These are phyloP conservation scores for Colinus virginianus DNA, from an alignment of 2,113 vertebrate genomes.

Conservation along the genomic window DNA sequence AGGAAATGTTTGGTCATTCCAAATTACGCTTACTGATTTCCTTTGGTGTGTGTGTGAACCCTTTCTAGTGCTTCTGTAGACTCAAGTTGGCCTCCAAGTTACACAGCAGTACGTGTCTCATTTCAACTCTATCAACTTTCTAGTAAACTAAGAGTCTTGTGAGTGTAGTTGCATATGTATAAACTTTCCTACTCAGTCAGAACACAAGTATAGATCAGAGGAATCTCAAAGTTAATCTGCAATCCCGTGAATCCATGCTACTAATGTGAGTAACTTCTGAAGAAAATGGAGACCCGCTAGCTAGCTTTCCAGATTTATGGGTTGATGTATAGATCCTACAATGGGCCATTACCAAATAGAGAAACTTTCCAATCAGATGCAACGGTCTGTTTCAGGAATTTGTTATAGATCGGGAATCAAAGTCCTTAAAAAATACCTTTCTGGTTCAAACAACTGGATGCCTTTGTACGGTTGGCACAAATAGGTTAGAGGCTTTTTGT, in stretches of 20 bases:
- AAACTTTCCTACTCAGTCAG: not conserved
- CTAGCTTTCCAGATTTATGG: not conserved
- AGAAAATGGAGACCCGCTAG: not conserved
- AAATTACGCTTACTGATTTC: slow-evolving; percentile 11
- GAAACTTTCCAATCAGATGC: not conserved
- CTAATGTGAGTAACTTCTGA: not conserved
- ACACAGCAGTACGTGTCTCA: not conserved
- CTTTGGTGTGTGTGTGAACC: not conserved
- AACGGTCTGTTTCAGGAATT: not conserved
- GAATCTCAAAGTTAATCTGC: not conserved
- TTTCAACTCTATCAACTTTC: not conserved
- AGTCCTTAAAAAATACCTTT: not conserved
- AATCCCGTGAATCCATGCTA: not conserved
- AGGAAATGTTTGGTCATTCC: not conserved
- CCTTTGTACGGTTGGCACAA: not conserved
- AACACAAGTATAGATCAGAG: not conserved
- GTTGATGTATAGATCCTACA: not conserved
- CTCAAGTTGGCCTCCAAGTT: not conserved
- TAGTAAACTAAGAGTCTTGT: not conserved
- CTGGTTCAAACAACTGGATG: not conserved
- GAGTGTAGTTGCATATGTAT: not conserved
- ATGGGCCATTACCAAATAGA: not conserved
- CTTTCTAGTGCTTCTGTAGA: not conserved
- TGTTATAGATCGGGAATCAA: not conserved
- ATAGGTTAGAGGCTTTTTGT: not conserved